Percentiles rank a stretch among this genome's conserved stretches.
These are phyloP conservation scores for Corbicula japonica DNA, from an alignment of 2,888 invertebrate species.

Conservation along the genomic window DNA sequence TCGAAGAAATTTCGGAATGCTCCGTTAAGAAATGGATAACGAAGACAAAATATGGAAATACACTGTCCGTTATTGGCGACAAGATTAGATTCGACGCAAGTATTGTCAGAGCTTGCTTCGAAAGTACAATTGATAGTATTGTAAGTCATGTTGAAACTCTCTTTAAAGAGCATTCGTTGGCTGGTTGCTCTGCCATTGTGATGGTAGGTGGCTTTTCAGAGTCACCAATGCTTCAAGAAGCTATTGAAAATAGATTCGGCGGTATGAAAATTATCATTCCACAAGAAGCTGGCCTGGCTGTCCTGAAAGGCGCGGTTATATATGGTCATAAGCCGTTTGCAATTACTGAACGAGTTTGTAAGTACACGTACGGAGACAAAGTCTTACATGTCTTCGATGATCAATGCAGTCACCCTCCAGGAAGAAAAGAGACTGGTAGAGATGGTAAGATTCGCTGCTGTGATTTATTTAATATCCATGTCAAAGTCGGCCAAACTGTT, in stretches of 20 bases:
- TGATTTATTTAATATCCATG: constrained; percentile 25
- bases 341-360: constrained; percentile 47
- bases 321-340: constrained; percentile 42
- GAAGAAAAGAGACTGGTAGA: constrained; percentile 7
- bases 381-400: not conserved
- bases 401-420: constrained; percentile 33
- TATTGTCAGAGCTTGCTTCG: constrained; percentile 20
- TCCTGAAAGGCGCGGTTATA: constrained; percentile 64
- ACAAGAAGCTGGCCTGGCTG: constrained; percentile 55
- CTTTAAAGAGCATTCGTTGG: constrained; percentile 5
- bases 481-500: constrained; percentile 27
- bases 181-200: constrained; percentile 28
- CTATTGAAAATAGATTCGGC: constrained; percentile 15
- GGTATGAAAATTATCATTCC: constrained; percentile 53
- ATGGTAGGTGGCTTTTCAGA: constrained; percentile 53
- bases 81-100: constrained; percentile 28
- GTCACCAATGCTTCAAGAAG: constrained; percentile 35
- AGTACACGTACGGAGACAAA: constrained; percentile 59
- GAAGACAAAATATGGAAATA: not conserved
- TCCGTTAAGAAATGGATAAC: not conserved
- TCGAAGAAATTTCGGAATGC: not conserved
- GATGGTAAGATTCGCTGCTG: constrained; percentile 16
- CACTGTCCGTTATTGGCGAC: constrained; percentile 6
- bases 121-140: constrained; percentile 19
- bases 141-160: constrained; percentile 24